Percentiles rank a stretch among this genome's conserved stretches.
Evolutionary conservation across 2,888 invertebrate species (phyloP).

Genomic region (Clanis bilineata): DNA sequence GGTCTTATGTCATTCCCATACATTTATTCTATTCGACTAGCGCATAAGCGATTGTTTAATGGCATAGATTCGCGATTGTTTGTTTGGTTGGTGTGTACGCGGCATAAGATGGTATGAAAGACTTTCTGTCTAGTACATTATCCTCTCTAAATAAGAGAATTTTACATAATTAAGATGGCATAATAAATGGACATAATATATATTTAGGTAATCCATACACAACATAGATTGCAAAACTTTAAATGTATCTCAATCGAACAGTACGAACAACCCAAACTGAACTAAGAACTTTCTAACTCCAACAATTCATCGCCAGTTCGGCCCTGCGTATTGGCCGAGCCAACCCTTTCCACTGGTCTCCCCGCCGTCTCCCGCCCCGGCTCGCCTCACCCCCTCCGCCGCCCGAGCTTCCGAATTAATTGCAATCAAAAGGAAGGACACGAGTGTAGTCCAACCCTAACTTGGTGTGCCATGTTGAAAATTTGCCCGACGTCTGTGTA

Average conservation of each 20-base stretch:
- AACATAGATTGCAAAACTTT: conserved; percentile 28
- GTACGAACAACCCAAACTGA: conserved; percentile 57
- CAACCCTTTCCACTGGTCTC: conserved; percentile 53
- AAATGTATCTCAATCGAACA: conserved; percentile 29
- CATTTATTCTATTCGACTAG: too few relatives aligned
- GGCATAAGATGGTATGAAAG: too few relatives aligned
- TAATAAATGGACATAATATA: too few relatives aligned
- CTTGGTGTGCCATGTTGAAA: conserved; percentile 77
- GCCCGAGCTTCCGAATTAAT: conserved; percentile 75
- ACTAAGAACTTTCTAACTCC: conserved; percentile 57
- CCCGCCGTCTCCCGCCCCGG: conserved; percentile 42
- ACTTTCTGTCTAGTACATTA: too few relatives aligned
- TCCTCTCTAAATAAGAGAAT: too few relatives aligned
- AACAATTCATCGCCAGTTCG: conserved; percentile 68
- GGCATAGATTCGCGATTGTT: too few relatives aligned
- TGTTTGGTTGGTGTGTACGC: too few relatives aligned
- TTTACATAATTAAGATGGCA: too few relatives aligned
- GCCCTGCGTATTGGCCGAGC: conserved; percentile 75
- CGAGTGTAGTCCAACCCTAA: conserved; percentile 79
- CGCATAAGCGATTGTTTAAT: too few relatives aligned
- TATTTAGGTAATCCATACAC: background rate
- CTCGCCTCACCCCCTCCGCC: conserved; percentile 41
- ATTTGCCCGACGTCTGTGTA: conserved; percentile 52
- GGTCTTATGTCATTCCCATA: too few relatives aligned
- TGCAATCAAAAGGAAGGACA: conserved; percentile 83